Base-by-base conservation (phyloP, 53 echinoderm and acorn worm species). In the Echinometra lucunter region DNA sequence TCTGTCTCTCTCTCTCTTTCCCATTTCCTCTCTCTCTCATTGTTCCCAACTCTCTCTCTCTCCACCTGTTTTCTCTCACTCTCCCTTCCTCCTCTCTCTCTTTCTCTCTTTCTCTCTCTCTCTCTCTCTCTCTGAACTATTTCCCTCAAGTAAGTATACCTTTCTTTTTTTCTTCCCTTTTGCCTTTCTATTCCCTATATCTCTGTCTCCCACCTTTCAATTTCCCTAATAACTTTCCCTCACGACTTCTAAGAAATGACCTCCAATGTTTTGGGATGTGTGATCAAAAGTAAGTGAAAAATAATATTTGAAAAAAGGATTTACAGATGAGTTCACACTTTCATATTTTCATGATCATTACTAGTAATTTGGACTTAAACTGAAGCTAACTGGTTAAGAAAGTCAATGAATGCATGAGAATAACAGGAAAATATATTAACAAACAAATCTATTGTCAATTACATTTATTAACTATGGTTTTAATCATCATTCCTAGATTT, bases 271-370 rank as follows among this genome's bases (percentile, higher is more conserved):
- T 7, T 69, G 34, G 6, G 69, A 42, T 19, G 40, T 78, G 78
- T 78, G 78, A 78, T 78, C 42, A 16, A 4, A 78, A 38, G 42
- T 21, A 78, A 78, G 42, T 78, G 78, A 78, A 78, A 78, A 78
- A 78, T 78, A 78, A 78, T 78, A 78, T 78, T 78, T 78, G 78
- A 78, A 38, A 34, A 13, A 78, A 78, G 78, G 38, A 21, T 42
- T 78, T 78, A 78, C 6, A 42, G 19, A 35, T 18, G 23, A 21
- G 38, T 78, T 78, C 78, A 78, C 38, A 78, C 78, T 78, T 78
- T 15, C 38, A 42, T 11, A 78, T 30, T 40, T 42, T 78, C 40
- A 40, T 18, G 78, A 30, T 78, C 23, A 23, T 21, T 19, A 7
- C 7, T 9, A 56, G 25, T 74, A 34, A 78, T 78, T 78, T 42